Evolutionary conservation across 1,140 invertebrate species (phyloP).

Genomic region (Ceratina calcarata): DNA sequence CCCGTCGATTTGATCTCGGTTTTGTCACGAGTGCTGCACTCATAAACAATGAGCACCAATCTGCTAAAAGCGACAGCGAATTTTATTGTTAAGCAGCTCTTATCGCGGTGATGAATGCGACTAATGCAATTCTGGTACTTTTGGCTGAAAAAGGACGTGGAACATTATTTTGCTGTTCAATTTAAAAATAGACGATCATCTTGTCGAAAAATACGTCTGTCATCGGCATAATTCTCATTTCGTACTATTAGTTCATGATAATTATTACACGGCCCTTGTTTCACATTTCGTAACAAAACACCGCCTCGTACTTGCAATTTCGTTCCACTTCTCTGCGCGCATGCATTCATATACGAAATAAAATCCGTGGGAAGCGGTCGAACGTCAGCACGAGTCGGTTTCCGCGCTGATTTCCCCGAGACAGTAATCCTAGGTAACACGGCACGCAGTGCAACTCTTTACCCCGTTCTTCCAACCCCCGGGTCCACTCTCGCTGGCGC

Average conservation of each 20-base stretch:
- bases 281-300: too few relatives aligned
- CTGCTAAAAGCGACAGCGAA: not conserved
- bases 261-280: too few relatives aligned
- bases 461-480: not conserved
- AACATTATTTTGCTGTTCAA: too few relatives aligned
- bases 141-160: too few relatives aligned
- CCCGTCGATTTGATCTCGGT: conserved; percentile 57
- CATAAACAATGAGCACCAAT: conserved; percentile 36
- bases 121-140: not conserved
- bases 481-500: not conserved
- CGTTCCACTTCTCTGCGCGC: not conserved
- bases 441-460: not conserved
- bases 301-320: not conserved
- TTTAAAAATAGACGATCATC: too few relatives aligned
- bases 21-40: not conserved
- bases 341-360: not conserved
- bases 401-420: not conserved
- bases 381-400: not conserved
- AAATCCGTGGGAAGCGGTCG: not conserved
- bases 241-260: not conserved
- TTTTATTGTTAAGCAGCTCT: conserved; percentile 19
- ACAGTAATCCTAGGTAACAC: not conserved
- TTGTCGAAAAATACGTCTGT: too few relatives aligned
- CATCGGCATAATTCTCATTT: too few relatives aligned
- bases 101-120: conserved; percentile 12